phyloP scores from a whole-genome alignment of 2,888 invertebrate species.

The Cataglyphis altisquamis region DNA sequence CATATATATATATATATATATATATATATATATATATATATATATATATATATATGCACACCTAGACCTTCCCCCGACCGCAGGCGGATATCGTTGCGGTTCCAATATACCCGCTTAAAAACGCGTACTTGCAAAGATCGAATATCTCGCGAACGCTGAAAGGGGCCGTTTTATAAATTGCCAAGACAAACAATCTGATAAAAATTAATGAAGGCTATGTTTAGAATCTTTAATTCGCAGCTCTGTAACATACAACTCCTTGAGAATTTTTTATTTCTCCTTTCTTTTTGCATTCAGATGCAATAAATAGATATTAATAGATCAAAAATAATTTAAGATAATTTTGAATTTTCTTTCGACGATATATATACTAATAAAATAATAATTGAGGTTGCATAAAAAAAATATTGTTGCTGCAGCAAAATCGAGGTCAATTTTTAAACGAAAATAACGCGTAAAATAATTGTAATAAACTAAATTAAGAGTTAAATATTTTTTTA shows the following conservation, averaged over 20 bases:
- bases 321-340: neutral
- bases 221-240: conserved; percentile 11
- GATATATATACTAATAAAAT: neutral
- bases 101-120: conserved; percentile 52
- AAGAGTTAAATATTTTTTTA: neutral
- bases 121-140: conserved; percentile 46
- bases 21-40: too few relatives aligned
- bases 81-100: conserved; percentile 52
- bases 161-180: conserved; percentile 25
- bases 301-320: neutral
- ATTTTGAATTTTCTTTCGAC: neutral
- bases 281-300: neutral
- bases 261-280: neutral
- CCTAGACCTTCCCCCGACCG: conserved; percentile 38
- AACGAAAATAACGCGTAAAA: neutral
- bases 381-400: neutral
- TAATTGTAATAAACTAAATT: neutral
- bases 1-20: too few relatives aligned
- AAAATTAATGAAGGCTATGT: neutral
- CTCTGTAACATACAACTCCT: neutral
- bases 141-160: conserved; percentile 18
- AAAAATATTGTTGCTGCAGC: neutral
- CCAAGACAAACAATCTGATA: neutral
- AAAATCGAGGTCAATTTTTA: neutral
- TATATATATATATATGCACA: conserved; percentile 29